Evolutionary conservation across 2,797 vertebrate species (phyloP).

Genomic region (Scomberomorus guttatus): DNA sequence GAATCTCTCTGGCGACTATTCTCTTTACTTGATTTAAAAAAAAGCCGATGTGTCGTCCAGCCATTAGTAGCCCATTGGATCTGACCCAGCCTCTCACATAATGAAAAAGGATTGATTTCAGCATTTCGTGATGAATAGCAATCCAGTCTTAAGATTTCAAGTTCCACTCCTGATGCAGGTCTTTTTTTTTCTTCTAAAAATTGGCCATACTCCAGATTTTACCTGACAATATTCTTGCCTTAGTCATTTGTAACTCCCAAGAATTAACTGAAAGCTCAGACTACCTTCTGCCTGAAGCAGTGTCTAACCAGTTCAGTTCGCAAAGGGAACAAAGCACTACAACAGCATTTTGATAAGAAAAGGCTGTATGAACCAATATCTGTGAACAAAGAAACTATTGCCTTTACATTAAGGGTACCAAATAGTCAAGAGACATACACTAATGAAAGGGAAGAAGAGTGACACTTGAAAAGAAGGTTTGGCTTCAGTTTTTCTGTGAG

Average conservation of each 20-base stretch:
- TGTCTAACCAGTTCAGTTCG: slow-evolving; percentile 69
- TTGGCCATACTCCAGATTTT: slow-evolving; percentile 57
- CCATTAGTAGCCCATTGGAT: slow-evolving; percentile 74
- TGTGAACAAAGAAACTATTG: slow-evolving; percentile 81
- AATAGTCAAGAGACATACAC: slow-evolving; percentile 76
- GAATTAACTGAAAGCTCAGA: slow-evolving; percentile 70
- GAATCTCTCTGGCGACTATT: slow-evolving; percentile 66
- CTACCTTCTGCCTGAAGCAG: slow-evolving; percentile 73
- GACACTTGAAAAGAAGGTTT: slow-evolving; percentile 75
- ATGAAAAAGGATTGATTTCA: slow-evolving; percentile 71
- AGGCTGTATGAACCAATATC: slow-evolving; percentile 83
- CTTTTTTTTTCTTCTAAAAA: slow-evolving; percentile 33
- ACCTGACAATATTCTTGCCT: slow-evolving; percentile 66
- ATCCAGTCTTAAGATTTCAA: slow-evolving; percentile 68
- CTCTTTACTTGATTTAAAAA: slow-evolving; percentile 55
- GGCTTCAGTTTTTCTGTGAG: slow-evolving; percentile 68
- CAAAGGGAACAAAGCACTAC: slow-evolving; percentile 71
- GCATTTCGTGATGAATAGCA: slow-evolving; percentile 65
- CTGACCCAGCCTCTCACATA: slow-evolving; percentile 67
- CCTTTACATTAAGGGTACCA: slow-evolving; percentile 83
- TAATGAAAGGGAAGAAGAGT: slow-evolving; percentile 72
- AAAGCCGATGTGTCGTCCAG: slow-evolving; percentile 57
- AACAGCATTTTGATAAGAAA: slow-evolving; percentile 75
- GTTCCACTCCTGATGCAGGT: slow-evolving; percentile 46
- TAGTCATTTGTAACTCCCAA: slow-evolving; percentile 62